These are phyloP conservation scores for Chironomus striatipennis DNA, from an alignment of 1,140 invertebrate species.

Conservation along the genomic window DNA sequence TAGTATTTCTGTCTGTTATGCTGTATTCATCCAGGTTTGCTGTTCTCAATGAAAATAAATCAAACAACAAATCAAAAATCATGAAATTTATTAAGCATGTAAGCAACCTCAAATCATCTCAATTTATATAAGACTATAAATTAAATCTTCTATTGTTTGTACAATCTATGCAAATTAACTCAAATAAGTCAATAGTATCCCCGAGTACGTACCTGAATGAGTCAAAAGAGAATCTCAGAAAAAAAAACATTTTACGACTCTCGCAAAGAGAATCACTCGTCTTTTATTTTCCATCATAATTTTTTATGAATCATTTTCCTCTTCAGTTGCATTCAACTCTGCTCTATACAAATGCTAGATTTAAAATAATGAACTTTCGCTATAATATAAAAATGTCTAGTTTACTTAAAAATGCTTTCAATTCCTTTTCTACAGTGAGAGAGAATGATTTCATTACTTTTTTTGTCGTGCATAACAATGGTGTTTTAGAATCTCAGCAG, in stretches of 20 bases:
- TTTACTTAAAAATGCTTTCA: constrained; percentile 9
- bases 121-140: too few species aligned
- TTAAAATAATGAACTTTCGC: constrained; percentile 14
- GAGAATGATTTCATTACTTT: background rate
- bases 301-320: constrained; percentile 10
- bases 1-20: too few species aligned
- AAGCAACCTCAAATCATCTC: too few species aligned
- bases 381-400: constrained; percentile 9
- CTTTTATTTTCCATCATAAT: constrained; percentile 1
- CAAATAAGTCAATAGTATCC: background rate
- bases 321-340: background rate
- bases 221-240: background rate
- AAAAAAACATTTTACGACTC: background rate
- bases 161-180: too few species aligned
- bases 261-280: constrained; percentile 6
- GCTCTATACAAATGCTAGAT: background rate
- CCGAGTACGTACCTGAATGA: background rate
- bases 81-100: too few species aligned
- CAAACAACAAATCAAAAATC: too few species aligned
- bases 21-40: too few species aligned
- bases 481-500: constrained; percentile 11
- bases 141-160: too few species aligned
- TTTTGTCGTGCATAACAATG: background rate
- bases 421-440: background rate
- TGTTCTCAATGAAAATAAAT: too few species aligned